These are phyloP conservation scores for Thalassaphorura encarpata DNA, from an alignment of 1,140 invertebrate species.

Conservation along the genomic window DNA sequence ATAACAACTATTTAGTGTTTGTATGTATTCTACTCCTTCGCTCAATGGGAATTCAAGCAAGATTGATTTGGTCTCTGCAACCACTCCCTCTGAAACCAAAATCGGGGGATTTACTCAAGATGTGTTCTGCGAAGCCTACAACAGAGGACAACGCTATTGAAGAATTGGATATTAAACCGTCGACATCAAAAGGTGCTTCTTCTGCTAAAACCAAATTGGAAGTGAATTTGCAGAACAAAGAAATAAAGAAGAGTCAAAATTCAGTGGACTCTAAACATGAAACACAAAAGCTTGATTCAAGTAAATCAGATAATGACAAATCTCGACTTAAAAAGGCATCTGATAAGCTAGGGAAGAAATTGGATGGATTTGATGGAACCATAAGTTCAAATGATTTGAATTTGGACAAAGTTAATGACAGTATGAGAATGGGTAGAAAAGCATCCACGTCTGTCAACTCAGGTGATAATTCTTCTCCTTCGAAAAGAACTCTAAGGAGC, in stretches of 20 bases:
- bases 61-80: conserved; percentile 58
- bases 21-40: conserved; percentile 65
- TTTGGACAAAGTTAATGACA: too few species aligned
- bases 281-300: background rate
- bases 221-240: too few species aligned
- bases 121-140: background rate
- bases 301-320: background rate
- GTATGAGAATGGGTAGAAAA: too few species aligned
- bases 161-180: too few species aligned
- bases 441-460: too few species aligned
- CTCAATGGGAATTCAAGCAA: conserved; percentile 64
- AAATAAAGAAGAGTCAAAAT: background rate
- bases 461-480: too few species aligned
- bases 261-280: background rate
- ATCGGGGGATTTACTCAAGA: conserved; percentile 42
- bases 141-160: conserved; percentile 6
- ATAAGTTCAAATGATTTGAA: too few species aligned
- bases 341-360: background rate
- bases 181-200: too few species aligned
- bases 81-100: conserved; percentile 52
- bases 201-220: too few species aligned
- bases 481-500: too few species aligned
- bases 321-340: background rate
- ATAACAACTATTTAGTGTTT: conserved; percentile 52
- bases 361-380: too few species aligned